Percentiles rank a stretch among this genome's conserved stretches.
Conservation (phyloP, 2,797 vertebrate genomes). For the Petrocephalus sullivani region DNA sequence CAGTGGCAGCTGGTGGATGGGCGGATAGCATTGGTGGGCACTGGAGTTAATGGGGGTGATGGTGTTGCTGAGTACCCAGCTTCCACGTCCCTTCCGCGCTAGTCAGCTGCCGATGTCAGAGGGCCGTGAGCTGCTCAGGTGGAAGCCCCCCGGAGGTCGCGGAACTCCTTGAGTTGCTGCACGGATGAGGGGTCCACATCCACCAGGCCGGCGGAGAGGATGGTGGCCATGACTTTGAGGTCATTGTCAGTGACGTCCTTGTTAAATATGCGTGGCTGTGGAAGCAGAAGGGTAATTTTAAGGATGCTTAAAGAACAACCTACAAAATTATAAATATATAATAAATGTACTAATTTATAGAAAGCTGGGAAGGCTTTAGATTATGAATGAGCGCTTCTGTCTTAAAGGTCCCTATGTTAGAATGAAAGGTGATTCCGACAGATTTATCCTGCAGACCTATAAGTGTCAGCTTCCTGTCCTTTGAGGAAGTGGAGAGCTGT, state of each 20-base stretch:
- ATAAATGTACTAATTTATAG: neutral
- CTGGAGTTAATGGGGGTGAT: neutral
- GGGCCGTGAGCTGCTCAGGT: neutral
- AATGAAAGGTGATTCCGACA: neutral
- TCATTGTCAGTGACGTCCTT: conserved; percentile 13
- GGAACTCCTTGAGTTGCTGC: conserved; percentile 18
- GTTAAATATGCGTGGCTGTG: neutral
- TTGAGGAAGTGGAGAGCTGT: neutral
- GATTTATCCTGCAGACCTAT: neutral
- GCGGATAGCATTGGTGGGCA: neutral
- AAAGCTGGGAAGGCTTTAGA: neutral
- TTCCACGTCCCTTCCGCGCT: neutral
- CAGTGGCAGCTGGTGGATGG: neutral
- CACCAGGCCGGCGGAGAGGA: conserved; percentile 13
- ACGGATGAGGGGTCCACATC: conserved; percentile 8
- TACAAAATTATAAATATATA: neutral
- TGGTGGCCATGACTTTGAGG: conserved; percentile 13
- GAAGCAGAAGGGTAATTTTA: neutral
- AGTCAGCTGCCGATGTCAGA: neutral
- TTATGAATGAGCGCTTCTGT: neutral
- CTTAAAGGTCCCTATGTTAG: neutral
- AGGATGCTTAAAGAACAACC: neutral
- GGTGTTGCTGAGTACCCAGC: neutral
- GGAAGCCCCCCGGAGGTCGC: conserved; percentile 11
- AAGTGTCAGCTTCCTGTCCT: neutral